A percentile compares a stretch with the other conserved stretches of the same genome.
Evolutionary conservation across 2,888 invertebrate species (phyloP).

Genomic region (Zygogramma bicolorata): DNA sequence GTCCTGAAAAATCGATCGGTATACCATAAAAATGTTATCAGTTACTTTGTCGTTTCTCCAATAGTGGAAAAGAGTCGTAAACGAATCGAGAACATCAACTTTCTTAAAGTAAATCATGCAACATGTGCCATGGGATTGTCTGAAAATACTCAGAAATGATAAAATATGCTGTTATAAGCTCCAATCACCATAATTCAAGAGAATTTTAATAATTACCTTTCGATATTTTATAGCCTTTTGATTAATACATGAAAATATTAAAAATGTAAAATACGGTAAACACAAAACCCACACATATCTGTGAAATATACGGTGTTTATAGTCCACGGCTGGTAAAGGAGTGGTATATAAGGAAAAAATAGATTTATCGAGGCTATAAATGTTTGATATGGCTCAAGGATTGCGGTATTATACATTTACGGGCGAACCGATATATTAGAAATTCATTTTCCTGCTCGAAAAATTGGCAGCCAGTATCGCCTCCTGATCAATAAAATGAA

Average conservation of each 20-base stretch:
- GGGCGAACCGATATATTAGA: slow-evolving; percentile 33
- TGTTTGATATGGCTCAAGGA: slow-evolving; percentile 43
- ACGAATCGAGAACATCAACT: neutral
- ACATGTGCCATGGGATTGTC: neutral
- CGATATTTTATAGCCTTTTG: slow-evolving; percentile 33
- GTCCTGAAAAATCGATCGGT: no score
- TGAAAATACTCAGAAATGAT: slow-evolving; percentile 6
- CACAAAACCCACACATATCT: slow-evolving; percentile 42
- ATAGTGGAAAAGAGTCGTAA: no score
- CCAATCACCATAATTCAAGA: slow-evolving; percentile 28
- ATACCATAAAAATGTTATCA: neutral
- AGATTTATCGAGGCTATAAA: slow-evolving; percentile 47
- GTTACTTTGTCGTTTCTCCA: no score
- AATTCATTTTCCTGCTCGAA: slow-evolving; percentile 23
- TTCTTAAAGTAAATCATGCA: neutral
- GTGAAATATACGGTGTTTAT: slow-evolving; percentile 37
- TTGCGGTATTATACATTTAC: slow-evolving; percentile 36
- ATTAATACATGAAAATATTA: slow-evolving; percentile 36
- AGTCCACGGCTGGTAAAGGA: slow-evolving; percentile 35
- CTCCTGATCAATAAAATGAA: neutral
- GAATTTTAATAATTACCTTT: slow-evolving; percentile 33
- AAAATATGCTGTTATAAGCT: neutral
- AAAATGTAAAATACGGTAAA: slow-evolving; percentile 42
- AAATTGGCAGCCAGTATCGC: neutral
- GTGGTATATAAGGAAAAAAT: slow-evolving; percentile 45